Evolutionary conservation across 2,797 vertebrate species (phyloP).

Genomic region (Lepus townsendii): DNA sequence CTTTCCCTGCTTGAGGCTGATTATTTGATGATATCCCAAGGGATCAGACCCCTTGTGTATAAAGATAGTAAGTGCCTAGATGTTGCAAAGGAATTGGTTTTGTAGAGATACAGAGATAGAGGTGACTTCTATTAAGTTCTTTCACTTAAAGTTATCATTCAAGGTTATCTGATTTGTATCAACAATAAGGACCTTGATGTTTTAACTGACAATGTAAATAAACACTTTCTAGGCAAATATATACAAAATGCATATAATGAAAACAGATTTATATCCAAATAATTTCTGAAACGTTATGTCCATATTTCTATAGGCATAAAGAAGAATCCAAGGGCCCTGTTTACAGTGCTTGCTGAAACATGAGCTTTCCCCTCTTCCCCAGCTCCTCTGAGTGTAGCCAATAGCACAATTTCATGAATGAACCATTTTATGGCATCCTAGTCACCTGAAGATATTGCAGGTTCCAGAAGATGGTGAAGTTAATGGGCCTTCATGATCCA

Average conservation of each 20-base stretch:
- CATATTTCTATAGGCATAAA: neutral
- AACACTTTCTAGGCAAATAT: neutral
- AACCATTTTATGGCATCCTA: too few species aligned
- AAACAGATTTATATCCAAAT: neutral
- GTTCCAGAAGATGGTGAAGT: too few species aligned
- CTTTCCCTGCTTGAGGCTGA: too few species aligned
- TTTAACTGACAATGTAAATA: neutral
- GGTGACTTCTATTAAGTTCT: neutral
- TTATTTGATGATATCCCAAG: too few species aligned
- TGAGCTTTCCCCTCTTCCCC: too few species aligned
- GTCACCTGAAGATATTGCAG: too few species aligned
- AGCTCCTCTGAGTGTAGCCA: too few species aligned
- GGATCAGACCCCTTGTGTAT: neutral
- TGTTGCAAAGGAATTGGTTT: neutral
- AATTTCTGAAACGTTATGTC: neutral
- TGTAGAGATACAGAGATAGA: neutral
- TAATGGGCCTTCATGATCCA: constrained; percentile 92
- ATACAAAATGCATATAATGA: neutral
- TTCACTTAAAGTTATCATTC: neutral
- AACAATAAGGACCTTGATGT: neutral
- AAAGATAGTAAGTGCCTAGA: neutral
- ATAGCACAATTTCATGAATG: too few species aligned
- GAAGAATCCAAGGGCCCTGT: neutral
- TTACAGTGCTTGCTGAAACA: too few species aligned
- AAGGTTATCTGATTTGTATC: neutral